phyloP scores from a whole-genome alignment of 1,140 invertebrate species.

The Bombus waltoni region DNA sequence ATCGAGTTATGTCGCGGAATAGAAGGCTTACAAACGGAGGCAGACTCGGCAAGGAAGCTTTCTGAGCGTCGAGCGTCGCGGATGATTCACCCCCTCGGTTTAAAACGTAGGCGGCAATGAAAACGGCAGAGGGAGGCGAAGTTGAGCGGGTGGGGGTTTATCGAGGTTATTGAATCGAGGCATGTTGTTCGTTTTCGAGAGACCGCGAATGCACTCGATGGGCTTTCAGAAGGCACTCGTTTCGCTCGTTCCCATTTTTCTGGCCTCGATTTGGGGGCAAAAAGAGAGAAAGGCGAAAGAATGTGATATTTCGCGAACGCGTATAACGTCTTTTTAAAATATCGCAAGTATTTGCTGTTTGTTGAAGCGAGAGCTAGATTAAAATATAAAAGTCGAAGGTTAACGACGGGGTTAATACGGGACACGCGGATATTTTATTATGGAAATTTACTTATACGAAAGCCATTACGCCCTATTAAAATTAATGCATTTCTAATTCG shows the following conservation, averaged over 20 bases:
- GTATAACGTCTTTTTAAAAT: too few species aligned
- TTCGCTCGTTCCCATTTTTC: not conserved
- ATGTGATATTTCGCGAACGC: not conserved
- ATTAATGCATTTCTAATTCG: not conserved
- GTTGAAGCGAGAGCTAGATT: too few species aligned
- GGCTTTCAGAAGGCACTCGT: not conserved
- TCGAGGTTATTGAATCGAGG: constrained; percentile 49
- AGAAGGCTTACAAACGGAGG: constrained; percentile 37
- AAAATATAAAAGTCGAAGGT: too few species aligned
- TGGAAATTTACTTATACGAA: not conserved
- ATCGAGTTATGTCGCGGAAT: constrained; percentile 61
- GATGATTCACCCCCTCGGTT: constrained; percentile 53
- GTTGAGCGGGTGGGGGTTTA: constrained; percentile 6
- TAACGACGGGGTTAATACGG: not conserved
- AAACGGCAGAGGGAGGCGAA: not conserved
- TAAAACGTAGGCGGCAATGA: constrained; percentile 43
- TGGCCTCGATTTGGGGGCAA: not conserved
- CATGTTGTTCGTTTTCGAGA: constrained; percentile 17
- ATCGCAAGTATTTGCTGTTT: too few species aligned
- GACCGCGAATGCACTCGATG: not conserved
- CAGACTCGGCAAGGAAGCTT: constrained; percentile 27
- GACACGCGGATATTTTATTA: not conserved
- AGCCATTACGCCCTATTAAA: not conserved
- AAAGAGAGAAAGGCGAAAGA: too few species aligned
- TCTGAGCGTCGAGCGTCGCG: constrained; percentile 2